phyloP scores from a whole-genome alignment of 1,140 invertebrate species.

The Wiebesia pumilae region DNA sequence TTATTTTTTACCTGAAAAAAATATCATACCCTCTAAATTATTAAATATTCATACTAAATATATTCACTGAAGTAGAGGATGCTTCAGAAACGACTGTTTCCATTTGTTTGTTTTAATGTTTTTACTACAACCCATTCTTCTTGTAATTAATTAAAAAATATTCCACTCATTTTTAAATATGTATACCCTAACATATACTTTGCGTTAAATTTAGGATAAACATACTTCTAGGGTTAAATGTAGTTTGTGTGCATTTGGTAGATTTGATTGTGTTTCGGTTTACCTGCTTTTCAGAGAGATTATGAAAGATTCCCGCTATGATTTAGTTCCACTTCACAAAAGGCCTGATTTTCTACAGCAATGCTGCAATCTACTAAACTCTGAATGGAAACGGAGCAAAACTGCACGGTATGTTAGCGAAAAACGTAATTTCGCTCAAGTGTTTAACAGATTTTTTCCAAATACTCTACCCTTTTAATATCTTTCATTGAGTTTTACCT shows the following conservation, averaged over 20 bases:
- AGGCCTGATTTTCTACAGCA: constrained; percentile 80
- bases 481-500: constrained; percentile 12
- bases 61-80: neutral
- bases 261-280: constrained; percentile 49
- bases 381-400: constrained; percentile 86
- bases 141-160: neutral
- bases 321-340: constrained; percentile 81
- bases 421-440: constrained; percentile 39
- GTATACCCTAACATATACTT: neutral
- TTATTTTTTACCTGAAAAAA: neutral
- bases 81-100: neutral
- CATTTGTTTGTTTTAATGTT: neutral
- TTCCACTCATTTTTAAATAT: neutral
- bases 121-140: neutral
- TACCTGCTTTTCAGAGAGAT: constrained; percentile 60
- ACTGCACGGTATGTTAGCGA: constrained; percentile 77
- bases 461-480: constrained; percentile 19
- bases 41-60: constrained; percentile 12
- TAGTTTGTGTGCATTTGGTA: constrained; percentile 35
- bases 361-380: constrained; percentile 84
- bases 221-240: constrained; percentile 23
- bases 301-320: constrained; percentile 65
- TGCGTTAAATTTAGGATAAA: constrained; percentile 21
- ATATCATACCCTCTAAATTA: neutral
- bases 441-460: constrained; percentile 37